Evolutionary conservation across 2,888 invertebrate genomes (phyloP).

Genomic region (Acronicta psi): DNA sequence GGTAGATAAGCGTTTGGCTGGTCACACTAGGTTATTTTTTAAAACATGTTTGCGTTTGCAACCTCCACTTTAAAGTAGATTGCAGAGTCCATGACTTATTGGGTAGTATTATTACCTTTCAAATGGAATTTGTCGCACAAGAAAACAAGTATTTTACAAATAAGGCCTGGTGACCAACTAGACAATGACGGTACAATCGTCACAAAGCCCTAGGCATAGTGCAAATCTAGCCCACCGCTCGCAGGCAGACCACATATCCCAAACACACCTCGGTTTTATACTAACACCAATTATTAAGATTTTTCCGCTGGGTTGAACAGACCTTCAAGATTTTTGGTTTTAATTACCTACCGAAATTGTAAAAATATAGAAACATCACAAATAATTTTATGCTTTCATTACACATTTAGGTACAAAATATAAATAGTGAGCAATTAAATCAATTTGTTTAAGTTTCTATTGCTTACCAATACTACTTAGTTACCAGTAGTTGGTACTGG

Average conservation of each 20-base stretch:
- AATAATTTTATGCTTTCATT: slow-evolving; percentile 33
- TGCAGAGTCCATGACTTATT: neutral
- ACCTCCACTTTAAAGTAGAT: slow-evolving; percentile 11
- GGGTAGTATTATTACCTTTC: neutral
- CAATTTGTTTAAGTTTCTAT: no score
- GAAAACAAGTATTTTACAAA: slow-evolving; percentile 38
- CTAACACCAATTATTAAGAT: slow-evolving; percentile 79
- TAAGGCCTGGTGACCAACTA: slow-evolving; percentile 48
- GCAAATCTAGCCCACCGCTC: slow-evolving; percentile 69
- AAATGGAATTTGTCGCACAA: neutral
- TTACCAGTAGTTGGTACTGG: no score
- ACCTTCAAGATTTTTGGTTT: slow-evolving; percentile 61
- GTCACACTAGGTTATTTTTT: slow-evolving; percentile 42
- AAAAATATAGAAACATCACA: slow-evolving; percentile 28
- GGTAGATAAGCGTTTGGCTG: slow-evolving; percentile 54
- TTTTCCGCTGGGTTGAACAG: slow-evolving; percentile 67
- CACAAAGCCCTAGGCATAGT: slow-evolving; percentile 63
- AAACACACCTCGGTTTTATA: slow-evolving; percentile 81
- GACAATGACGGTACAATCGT: slow-evolving; percentile 47
- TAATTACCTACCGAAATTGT: slow-evolving; percentile 24
- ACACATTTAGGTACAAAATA: slow-evolving; percentile 26
- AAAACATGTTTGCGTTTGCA: slow-evolving; percentile 19
- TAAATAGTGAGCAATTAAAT: slow-evolving; percentile 1
- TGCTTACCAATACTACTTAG: no score
- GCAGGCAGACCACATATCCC: slow-evolving; percentile 85